Evolutionary conservation across 2,888 invertebrate species (phyloP), one percentile per base, ranked within the genome.

Genomic region (Polydrusus tereticollis): DNA sequence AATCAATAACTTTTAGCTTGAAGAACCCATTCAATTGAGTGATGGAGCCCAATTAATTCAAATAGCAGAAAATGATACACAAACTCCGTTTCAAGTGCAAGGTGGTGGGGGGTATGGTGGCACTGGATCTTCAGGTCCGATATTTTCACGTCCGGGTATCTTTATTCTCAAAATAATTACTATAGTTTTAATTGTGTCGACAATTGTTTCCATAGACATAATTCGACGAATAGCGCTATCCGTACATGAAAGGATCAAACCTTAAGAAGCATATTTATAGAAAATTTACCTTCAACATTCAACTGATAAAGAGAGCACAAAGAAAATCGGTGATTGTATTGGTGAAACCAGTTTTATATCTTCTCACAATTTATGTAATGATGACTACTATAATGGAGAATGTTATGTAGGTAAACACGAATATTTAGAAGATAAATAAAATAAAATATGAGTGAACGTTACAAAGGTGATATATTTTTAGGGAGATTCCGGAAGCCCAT

Each of bases 401-500:
- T 47, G 47, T 20, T 20, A 21, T n/a, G 47, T 47, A 47, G 23
- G 21, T 47, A 47, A 14, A 41, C n/a, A 2, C 36, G 12, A 36
- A 10, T n/a, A n/a, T n/a, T n/a, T n/a, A n/a, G n/a, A n/a, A n/a
- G n/a, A n/a, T n/a, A n/a, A n/a, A n/a, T n/a, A n/a, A n/a, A n/a
- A n/a, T n/a, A n/a, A n/a, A n/a, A n/a, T n/a, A n/a, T n/a, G n/a
- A n/a, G 29, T 29, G 29, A 29, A 29, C 8, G 4, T 29, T 29
- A 29, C 29, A 29, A 29, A 29, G 8, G 29, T 29, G 29, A 29
- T n/a, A 38, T 16, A 18, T 45, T 2, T 57, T 36, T 1, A 65
- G 65, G 65, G 65, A 26, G 65, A 65, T 23, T 65, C 65, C 5
- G 65, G 65, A 23, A 65, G 65, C 18, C 65, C 65, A 16, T 65